Evolutionary conservation across 2,113 vertebrate genomes (phyloP), one percentile per base, ranked within the genome.

Genomic region (Lamprotornis superbus): DNA sequence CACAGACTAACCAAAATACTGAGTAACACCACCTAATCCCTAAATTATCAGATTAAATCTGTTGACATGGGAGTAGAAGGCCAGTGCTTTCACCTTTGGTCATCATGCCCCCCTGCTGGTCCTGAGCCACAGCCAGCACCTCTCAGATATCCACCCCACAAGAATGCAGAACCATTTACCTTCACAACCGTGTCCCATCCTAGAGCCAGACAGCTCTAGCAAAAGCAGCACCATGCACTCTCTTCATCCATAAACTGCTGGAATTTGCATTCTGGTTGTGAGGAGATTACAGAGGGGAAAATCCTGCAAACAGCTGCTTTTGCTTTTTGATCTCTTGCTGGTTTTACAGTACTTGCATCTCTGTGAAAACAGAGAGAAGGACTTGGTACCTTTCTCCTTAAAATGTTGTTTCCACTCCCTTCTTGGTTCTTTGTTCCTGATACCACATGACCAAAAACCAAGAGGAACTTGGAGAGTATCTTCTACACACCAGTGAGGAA

Each of bases 101-200:
- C 74, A 59, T 37, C 27, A 8, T 13, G n/a, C 11, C 12, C 21
- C 50, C 8, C 9, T 46, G 39, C 20, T 65, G n/a, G 49, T 83
- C 69, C 55, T 16, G 22, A 78, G 49, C 61, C 71, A 55, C 2
- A 74, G 31, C 18, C 49, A 85, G 63, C 47, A 44, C 16, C 21
- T 15, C 22, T 5, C 28, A 53, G 60, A 71, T 44, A 30, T 53
- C 30, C 0, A 0, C 39, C 37, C 67, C 24, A 33, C 11, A 79
- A 28, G 23, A 56, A 65, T 3, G 3, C 44, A 61, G 55, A 64
- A 55, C 67, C 13, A 7, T 21, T 63, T 2, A 60, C n/a, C 33
- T 27, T 70, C 56, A 47, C 39, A 37, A 4, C 37, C 5, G 5
- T 3, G 11, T 52, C 39, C 63, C 12, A 2, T 24, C 39, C 8